phyloP scores from a whole-genome alignment of 2,797 vertebrate genomes.

The Chromobotia macracanthus region DNA sequence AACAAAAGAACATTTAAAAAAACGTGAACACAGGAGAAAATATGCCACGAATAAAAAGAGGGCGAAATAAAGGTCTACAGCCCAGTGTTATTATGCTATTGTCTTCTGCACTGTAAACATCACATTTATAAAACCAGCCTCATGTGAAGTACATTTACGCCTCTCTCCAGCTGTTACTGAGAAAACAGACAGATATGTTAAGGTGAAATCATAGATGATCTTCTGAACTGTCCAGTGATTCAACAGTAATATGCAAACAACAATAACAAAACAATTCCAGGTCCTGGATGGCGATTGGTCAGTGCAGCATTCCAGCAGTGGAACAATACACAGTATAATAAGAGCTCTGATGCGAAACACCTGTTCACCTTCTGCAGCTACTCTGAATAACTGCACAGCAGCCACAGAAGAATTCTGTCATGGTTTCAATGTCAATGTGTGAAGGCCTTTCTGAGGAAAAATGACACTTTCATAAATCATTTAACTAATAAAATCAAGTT shows the following conservation, averaged over 20 bases:
- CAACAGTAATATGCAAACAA: background rate
- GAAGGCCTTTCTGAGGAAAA: too few species aligned
- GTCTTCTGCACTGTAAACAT: constrained; percentile 1
- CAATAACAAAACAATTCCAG: background rate
- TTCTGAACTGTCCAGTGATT: background rate
- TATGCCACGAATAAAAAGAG: background rate
- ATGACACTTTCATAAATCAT: too few species aligned
- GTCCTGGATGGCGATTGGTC: background rate
- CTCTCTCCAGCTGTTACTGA: background rate
- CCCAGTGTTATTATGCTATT: background rate
- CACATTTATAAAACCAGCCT: background rate
- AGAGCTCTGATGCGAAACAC: too few species aligned
- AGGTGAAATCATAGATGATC: background rate
- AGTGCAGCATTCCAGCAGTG: too few species aligned
- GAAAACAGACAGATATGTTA: background rate
- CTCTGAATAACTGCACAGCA: too few species aligned
- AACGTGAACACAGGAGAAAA: background rate
- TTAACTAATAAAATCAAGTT: too few species aligned
- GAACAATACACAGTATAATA: background rate
- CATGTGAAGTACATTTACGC: background rate
- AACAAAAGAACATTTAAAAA: constrained; percentile 30
- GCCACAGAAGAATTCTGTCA: too few species aligned
- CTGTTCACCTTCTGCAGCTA: too few species aligned
- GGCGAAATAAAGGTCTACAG: background rate
- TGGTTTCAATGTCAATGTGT: too few species aligned